A percentile compares a stretch with the other conserved stretches of the same genome.
These are phyloP conservation scores for Phylloscopus trochiloides DNA, from an alignment of 2,113 vertebrate genomes.

Conservation along the genomic window DNA sequence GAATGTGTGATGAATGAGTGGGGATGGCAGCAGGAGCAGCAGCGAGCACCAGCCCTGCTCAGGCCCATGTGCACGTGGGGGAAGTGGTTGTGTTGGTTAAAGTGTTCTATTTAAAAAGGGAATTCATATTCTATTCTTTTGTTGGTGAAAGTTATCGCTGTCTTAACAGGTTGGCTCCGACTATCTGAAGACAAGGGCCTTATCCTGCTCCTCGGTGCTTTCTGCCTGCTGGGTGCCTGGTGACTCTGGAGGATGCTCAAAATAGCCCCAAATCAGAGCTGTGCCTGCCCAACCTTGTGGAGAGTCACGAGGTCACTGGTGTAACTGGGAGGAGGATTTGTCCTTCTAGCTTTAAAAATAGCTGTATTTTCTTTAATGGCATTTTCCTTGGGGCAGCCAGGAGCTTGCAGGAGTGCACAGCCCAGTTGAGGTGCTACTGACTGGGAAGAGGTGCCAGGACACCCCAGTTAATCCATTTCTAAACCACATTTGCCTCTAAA, in stretches of 20 bases:
- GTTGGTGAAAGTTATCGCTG: rapidly evolving
- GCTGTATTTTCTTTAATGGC: background rate
- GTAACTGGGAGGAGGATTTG: slow-evolving; percentile 40
- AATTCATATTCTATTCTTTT: background rate
- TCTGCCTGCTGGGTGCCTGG: background rate
- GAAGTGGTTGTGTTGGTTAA: background rate
- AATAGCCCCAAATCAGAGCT: slow-evolving; percentile 5
- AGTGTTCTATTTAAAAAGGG: background rate
- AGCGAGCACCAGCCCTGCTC: background rate
- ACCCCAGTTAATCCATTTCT: background rate
- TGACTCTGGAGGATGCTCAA: background rate
- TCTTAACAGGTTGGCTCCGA: background rate
- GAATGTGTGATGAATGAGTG: background rate
- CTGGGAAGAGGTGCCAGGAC: rapidly evolving
- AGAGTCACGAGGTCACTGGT: background rate
- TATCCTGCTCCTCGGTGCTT: background rate
- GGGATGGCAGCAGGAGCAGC: background rate
- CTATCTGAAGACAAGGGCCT: background rate
- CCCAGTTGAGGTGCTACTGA: background rate
- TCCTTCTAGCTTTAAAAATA: slow-evolving; percentile 33
- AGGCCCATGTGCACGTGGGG: background rate
- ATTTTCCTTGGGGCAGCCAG: background rate
- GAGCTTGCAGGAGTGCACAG: background rate
- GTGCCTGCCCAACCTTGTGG: background rate
- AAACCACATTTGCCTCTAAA: background rate